phyloP scores from a whole-genome alignment of 2,113 vertebrate species.

The Sisor rabdophorus region DNA sequence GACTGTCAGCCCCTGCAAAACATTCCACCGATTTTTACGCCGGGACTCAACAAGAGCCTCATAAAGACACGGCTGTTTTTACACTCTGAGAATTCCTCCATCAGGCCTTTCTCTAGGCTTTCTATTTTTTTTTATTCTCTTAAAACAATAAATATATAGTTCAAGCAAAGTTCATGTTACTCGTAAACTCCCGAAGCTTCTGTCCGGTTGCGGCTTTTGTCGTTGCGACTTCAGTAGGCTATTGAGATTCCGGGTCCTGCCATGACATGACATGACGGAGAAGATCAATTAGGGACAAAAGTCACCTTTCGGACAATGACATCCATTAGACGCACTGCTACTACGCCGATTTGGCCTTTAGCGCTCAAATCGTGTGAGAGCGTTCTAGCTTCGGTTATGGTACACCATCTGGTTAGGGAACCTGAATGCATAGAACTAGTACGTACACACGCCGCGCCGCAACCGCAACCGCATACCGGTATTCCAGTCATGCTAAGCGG shows the following conservation, averaged over 20 bases:
- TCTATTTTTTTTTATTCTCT: background rate
- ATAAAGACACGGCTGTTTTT: slow-evolving; percentile 14
- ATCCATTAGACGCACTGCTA: background rate
- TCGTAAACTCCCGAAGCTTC: background rate
- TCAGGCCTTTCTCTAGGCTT: slow-evolving; percentile 7
- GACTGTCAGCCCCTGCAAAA: slow-evolving; percentile 3
- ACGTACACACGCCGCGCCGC: background rate
- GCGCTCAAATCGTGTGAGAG: background rate
- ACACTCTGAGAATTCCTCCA: background rate
- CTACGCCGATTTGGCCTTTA: background rate
- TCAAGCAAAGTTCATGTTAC: slow-evolving; percentile 30
- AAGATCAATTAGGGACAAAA: background rate
- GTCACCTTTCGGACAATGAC: background rate
- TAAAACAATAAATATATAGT: slow-evolving; percentile 1
- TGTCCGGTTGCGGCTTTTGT: background rate
- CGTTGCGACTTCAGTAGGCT: background rate
- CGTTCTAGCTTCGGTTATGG: background rate
- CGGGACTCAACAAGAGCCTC: background rate
- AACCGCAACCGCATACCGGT: background rate
- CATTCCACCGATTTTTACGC: background rate
- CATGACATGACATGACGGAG: background rate
- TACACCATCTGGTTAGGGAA: background rate
- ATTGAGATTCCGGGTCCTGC: background rate
- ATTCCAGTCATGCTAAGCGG: slow-evolving; percentile 35
- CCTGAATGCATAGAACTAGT: background rate